Evolutionary conservation across 2,113 vertebrate genomes (phyloP), one percentile per base, ranked within the genome.

Genomic region (Sinocyclocheilus maitianheensis): DNA sequence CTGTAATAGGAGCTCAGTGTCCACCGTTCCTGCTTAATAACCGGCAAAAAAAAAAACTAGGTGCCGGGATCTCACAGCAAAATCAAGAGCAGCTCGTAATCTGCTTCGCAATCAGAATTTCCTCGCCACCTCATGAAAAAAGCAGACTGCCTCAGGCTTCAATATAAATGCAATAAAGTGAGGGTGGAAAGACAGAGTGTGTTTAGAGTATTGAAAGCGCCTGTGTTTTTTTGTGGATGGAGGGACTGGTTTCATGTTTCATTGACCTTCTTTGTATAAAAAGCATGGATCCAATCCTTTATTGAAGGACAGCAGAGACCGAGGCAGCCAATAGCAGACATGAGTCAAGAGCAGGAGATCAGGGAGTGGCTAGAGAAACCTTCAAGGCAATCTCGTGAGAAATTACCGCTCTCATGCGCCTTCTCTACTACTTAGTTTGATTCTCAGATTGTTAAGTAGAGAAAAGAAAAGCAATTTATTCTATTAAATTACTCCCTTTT

Each of bases 61-160:
- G 9, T 30, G 78, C 26, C 43, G 63, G 34, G 53, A 81, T 69
- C 34, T 43, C 34, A 34, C 26, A 77, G 67, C 12, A 14, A 69
- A 77, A 84, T 84, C 53, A 62, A 88, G 81, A 84, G 75, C 55
- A 76, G 81, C 53, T 80, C 55, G 65, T 81, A 86, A 86, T 86
- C 88, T 86, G 69, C 87, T 76, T 84, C 67, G 75, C 77, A 84
- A 83, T 86, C 85, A 81, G 84, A 48, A 74, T 74, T 87, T 89
- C 63, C 74, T 83, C 30, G 51, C 60, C 53, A 8, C 53, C 76
- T 82, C 51, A 53, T 55, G 46, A 62, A 82, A 87, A 67, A 63
- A 89, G 77, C 78, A 87, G 85, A 62, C 26, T 24, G 72, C 79
- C 62, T 53, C 26, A 71, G 62, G 62, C 51, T 62, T 37, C 85